phyloP scores from a whole-genome alignment of 1,140 invertebrate genomes.

The honey bee (Apis mellifera) region Amel_HAv3.1 CM009944.2:8833501-8834000 shows the following conservation, averaged over 20 bases:
- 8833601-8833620: accelerated
- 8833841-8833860: slow-evolving; percentile 60
- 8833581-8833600: too few species aligned
- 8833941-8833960: slow-evolving; percentile 26
- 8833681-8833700: neutral
- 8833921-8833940: slow-evolving; percentile 60
- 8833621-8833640: too few species aligned
- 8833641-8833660: too few species aligned
- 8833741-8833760: neutral
- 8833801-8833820: slow-evolving; percentile 52
- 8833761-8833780: slow-evolving; percentile 2
- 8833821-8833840: slow-evolving; percentile 45
- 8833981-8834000: neutral
- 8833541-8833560: too few species aligned
- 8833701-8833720: neutral
- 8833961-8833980: neutral
- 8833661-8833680: too few species aligned
- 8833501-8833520: too few species aligned
- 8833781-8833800: slow-evolving; percentile 45
- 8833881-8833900: slow-evolving; percentile 45
- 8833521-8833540: too few species aligned
- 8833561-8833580: too few species aligned
- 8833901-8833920: slow-evolving; percentile 56
- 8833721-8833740: neutral
- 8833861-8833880: slow-evolving; percentile 60